Evolutionary conservation across 2,113 vertebrate species (phyloP).

Genomic region (Accipiter virgatus): DNA sequence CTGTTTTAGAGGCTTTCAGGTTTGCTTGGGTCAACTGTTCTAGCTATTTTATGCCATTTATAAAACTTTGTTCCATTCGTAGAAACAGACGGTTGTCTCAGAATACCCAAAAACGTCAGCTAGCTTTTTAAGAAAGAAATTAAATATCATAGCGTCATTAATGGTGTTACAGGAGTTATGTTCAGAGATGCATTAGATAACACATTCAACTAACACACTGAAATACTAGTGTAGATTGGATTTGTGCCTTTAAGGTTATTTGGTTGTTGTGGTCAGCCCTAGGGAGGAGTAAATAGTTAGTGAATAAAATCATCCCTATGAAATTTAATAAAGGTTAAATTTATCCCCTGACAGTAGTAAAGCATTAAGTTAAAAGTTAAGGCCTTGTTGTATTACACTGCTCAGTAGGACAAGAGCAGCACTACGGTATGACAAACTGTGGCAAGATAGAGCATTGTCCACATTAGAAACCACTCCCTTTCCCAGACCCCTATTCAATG

Average conservation of each 20-base stretch:
- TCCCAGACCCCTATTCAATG: not conserved
- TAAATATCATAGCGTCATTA: not conserved
- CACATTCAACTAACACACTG: not conserved
- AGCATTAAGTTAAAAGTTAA: slow-evolving; percentile 30
- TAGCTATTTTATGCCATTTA: not conserved
- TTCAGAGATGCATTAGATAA: not conserved
- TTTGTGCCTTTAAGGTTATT: not conserved
- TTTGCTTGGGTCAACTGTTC: not conserved
- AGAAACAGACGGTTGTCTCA: not conserved
- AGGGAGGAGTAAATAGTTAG: not conserved
- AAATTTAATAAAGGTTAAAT: slow-evolving; percentile 40
- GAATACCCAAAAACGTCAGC: not conserved
- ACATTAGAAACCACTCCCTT: not conserved
- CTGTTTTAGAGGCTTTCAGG: not conserved
- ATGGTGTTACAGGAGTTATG: not conserved
- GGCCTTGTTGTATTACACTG: not conserved
- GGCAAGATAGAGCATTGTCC: not conserved
- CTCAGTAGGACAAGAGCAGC: not conserved
- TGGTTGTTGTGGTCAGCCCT: not conserved
- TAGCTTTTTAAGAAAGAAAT: not conserved
- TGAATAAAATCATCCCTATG: not conserved
- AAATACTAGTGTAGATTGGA: not conserved
- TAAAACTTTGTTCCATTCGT: not conserved
- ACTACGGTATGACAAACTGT: not conserved
- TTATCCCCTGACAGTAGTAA: not conserved